These are phyloP conservation scores for Vidua macroura DNA, from an alignment of 2,113 vertebrate genomes.

Conservation along the genomic window DNA sequence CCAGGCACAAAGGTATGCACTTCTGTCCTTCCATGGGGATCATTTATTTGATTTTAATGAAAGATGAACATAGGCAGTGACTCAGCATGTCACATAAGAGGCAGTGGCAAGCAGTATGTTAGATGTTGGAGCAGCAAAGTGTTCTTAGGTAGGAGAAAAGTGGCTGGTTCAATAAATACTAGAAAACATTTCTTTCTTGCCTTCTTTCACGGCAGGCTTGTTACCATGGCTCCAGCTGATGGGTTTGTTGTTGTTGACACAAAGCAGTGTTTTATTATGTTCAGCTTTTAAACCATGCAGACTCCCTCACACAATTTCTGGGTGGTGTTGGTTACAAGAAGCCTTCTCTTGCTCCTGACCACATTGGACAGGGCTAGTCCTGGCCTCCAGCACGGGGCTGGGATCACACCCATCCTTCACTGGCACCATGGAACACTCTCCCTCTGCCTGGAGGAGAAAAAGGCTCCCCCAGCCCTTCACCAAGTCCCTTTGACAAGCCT, in stretches of 20 bases:
- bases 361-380: background rate
- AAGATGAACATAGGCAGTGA: background rate
- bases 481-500: background rate
- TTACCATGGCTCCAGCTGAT: background rate
- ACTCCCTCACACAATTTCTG: background rate
- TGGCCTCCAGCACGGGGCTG: background rate
- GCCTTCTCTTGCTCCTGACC: background rate
- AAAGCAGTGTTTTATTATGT: background rate
- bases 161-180: background rate
- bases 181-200: background rate
- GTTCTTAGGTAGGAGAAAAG: background rate
- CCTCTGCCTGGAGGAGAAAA: background rate
- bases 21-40: background rate
- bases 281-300: background rate
- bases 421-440: background rate
- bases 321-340: background rate
- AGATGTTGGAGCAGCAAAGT: background rate
- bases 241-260: background rate
- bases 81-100: background rate
- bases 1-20: conserved; percentile 88
- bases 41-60: background rate
- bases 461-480: background rate
- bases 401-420: background rate
- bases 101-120: background rate
- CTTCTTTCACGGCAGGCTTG: background rate